Evolutionary conservation across 2,888 invertebrate species (phyloP).

Genomic region (Lamellibrachia columna): DNA sequence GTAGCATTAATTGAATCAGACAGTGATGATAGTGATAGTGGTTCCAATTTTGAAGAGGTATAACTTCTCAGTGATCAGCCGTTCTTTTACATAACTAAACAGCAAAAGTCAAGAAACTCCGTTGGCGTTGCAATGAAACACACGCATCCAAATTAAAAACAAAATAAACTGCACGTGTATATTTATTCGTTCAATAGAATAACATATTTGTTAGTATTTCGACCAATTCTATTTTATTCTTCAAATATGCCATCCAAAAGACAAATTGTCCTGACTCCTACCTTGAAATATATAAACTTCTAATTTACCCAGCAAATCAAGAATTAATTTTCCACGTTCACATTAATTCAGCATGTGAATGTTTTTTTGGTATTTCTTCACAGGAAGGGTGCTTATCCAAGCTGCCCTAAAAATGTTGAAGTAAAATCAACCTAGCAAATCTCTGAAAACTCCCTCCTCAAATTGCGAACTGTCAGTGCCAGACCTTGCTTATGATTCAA

Average conservation of each 20-base stretch:
- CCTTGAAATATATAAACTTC: neutral
- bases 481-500: no score
- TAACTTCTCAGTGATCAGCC: slow-evolving; percentile 7
- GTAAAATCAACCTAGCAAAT: no score
- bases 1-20: slow-evolving; percentile 62
- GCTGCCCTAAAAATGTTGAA: no score
- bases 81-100: neutral
- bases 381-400: no score
- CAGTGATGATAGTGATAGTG: slow-evolving; percentile 63
- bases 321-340: no score
- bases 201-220: neutral
- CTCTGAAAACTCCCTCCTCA: no score
- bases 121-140: neutral
- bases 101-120: neutral
- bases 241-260: neutral
- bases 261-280: neutral
- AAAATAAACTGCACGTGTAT: neutral
- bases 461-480: no score
- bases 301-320: neutral
- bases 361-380: no score
- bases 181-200: neutral
- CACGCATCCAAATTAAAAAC: neutral
- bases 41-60: slow-evolving; percentile 57
- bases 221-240: neutral
- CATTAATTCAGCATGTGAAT: no score